Conservation (phyloP, 2,113 vertebrate species). For the Lutjanus erythropterus region DNA sequence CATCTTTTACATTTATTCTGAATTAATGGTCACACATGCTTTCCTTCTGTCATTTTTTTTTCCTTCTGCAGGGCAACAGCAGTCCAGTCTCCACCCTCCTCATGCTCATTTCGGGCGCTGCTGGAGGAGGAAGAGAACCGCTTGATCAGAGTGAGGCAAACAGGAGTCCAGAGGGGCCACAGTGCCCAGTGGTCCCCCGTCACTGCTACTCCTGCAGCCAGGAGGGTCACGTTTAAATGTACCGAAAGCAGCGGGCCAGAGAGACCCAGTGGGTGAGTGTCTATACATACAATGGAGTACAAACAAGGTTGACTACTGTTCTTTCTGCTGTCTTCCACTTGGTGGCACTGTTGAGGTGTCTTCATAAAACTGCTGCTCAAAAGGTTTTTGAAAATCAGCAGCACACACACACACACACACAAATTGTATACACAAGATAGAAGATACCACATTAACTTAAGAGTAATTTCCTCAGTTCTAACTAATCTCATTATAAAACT, state of each 20-base stretch:
- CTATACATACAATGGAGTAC: neutral
- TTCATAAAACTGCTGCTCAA: neutral
- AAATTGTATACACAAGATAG: neutral
- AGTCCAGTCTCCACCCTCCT: conserved; percentile 84
- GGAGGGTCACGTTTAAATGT: conserved; percentile 87
- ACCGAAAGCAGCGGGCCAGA: conserved; percentile 82
- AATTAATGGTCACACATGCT: neutral
- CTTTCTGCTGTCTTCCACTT: conserved; percentile 61
- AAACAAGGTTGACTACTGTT: neutral
- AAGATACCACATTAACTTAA: neutral
- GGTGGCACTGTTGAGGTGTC: conserved; percentile 74
- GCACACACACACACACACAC: neutral
- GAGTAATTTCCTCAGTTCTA: neutral
- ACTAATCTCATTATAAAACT: neutral
- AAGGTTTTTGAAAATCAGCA: neutral
- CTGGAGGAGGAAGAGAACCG: conserved; percentile 89
- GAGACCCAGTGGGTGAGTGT: conserved; percentile 79
- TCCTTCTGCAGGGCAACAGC: conserved; percentile 85
- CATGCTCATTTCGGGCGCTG: conserved; percentile 91
- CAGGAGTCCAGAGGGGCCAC: conserved; percentile 75
- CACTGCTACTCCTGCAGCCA: conserved; percentile 71
- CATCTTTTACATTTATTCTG: neutral
- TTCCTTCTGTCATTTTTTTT: neutral
- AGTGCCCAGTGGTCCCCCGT: conserved; percentile 53
- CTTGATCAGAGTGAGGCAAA: conserved; percentile 68